phyloP scores from a whole-genome alignment of 2,113 vertebrate species.

The Odocoileus virginianus region DNA sequence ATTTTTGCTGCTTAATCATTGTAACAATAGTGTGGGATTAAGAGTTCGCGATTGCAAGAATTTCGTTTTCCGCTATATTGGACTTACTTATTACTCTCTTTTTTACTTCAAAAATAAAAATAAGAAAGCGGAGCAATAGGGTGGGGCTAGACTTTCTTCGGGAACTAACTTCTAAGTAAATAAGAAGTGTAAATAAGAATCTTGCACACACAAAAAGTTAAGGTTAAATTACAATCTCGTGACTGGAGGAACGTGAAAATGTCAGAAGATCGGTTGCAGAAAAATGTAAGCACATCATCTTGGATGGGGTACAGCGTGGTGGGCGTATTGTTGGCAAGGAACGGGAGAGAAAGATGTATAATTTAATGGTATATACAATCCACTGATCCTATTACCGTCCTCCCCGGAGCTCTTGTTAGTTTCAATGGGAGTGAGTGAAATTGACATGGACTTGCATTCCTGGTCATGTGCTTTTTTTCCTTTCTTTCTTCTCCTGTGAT shows the following conservation, averaged over 20 bases:
- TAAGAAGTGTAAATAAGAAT: conserved; percentile 84
- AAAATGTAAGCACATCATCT: conserved; percentile 90
- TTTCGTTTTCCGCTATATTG: conserved; percentile 70
- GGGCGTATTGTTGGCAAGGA: conserved; percentile 91
- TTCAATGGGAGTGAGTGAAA: conserved; percentile 91
- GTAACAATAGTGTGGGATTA: conserved; percentile 84
- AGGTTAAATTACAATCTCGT: conserved; percentile 80
- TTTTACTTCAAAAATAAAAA: conserved; percentile 77
- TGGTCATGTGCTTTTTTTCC: conserved; percentile 87
- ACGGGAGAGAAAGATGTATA: conserved; percentile 90
- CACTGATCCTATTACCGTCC: conserved; percentile 89
- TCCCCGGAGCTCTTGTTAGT: conserved; percentile 89
- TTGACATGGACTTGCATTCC: conserved; percentile 92
- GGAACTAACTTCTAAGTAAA: conserved; percentile 87
- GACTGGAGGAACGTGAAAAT: conserved; percentile 76
- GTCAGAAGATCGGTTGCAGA: conserved; percentile 87
- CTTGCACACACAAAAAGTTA: conserved; percentile 85
- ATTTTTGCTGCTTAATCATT: conserved; percentile 77
- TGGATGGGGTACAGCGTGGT: conserved; percentile 86
- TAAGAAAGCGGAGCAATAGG: conserved; percentile 76
- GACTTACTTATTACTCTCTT: conserved; percentile 76
- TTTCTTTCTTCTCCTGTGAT: conserved; percentile 88
- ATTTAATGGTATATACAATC: conserved; percentile 92
- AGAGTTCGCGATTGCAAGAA: conserved; percentile 84
- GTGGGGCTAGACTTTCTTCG: conserved; percentile 80